A percentile compares a stretch with the other conserved stretches of the same genome.
Conservation (phyloP, 2,888 invertebrate genomes). For the Protodeltote pygarga region DNA sequence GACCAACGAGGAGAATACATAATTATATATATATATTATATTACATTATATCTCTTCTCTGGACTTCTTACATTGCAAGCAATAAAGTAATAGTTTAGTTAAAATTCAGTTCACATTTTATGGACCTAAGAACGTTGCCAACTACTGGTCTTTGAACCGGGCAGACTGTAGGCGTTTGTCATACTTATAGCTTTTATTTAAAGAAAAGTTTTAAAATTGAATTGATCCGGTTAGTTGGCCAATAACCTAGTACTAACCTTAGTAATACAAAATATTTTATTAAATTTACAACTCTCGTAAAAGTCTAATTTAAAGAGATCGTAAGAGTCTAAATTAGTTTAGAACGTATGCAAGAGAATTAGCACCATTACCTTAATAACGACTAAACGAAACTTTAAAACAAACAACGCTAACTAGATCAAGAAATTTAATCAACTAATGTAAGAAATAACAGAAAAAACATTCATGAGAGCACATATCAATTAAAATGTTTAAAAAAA, state of each 20-base stretch:
- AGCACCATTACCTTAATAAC: too few relatives aligned
- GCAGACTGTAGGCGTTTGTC: constrained; percentile 26
- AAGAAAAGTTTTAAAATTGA: background rate
- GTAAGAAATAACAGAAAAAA: constrained; percentile 14
- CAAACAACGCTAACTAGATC: constrained; percentile 2
- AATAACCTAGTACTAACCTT: too few relatives aligned
- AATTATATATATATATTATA: too few relatives aligned
- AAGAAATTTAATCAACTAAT: constrained; percentile 35
- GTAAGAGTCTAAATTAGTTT: too few relatives aligned
- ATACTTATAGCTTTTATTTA: constrained; percentile 23
- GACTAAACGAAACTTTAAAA: too few relatives aligned
- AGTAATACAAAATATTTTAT: too few relatives aligned
- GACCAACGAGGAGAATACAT: too few relatives aligned
- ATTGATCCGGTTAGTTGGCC: too few relatives aligned
- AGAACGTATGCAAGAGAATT: too few relatives aligned
- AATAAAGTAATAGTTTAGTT: constrained; percentile 37
- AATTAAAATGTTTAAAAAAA: constrained; percentile 54
- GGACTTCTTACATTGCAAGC: constrained; percentile 12
- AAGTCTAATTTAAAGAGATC: too few relatives aligned
- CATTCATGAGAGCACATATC: constrained; percentile 38
- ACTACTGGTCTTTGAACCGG: constrained; percentile 40
- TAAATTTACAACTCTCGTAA: too few relatives aligned
- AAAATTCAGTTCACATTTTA: constrained; percentile 49
- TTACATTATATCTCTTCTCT: too few relatives aligned
- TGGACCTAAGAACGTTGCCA: constrained; percentile 41